A percentile compares a stretch with the other conserved stretches of the same genome.
These are phyloP conservation scores for Borostomias antarcticus DNA, from an alignment of 2,797 vertebrate species.

Conservation along the genomic window DNA sequence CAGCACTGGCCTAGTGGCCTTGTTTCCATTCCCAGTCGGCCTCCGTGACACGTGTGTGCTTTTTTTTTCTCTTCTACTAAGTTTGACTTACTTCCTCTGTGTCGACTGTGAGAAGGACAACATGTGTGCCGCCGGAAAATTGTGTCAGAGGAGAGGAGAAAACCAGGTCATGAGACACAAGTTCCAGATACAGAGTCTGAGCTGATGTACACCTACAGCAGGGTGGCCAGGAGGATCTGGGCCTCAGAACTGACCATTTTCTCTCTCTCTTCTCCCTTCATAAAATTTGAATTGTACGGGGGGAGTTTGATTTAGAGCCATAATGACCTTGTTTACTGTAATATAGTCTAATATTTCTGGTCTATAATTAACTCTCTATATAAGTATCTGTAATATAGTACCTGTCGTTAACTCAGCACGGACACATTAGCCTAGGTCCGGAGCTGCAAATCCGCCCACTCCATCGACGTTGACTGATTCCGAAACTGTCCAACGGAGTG, in stretches of 20 bases:
- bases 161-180: constrained; percentile 65
- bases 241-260: too few relatives aligned
- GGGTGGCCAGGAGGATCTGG: too few relatives aligned
- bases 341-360: background rate
- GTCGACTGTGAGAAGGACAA: constrained; percentile 3
- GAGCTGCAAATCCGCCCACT: too few relatives aligned
- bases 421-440: too few relatives aligned
- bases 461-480: too few relatives aligned
- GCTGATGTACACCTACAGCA: constrained; percentile 9
- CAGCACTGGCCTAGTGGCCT: constrained; percentile 81
- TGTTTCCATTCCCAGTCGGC: constrained; percentile 72
- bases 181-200: constrained; percentile 51
- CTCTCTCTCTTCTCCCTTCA: too few relatives aligned
- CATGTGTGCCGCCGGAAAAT: constrained; percentile 62
- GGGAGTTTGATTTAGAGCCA: too few relatives aligned
- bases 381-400: background rate
- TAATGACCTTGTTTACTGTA: background rate
- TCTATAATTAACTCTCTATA: background rate
- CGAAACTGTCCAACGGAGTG: too few relatives aligned
- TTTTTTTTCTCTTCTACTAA: constrained; percentile 87
- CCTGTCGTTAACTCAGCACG: background rate
- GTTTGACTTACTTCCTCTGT: constrained; percentile 79
- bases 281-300: too few relatives aligned
- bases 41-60: constrained; percentile 69
- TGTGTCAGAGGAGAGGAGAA: constrained; percentile 67